Percentiles rank a stretch among this genome's conserved stretches.
Evolutionary conservation across 2,888 invertebrate species (phyloP).

Genomic region (Dilophus febrilis): DNA sequence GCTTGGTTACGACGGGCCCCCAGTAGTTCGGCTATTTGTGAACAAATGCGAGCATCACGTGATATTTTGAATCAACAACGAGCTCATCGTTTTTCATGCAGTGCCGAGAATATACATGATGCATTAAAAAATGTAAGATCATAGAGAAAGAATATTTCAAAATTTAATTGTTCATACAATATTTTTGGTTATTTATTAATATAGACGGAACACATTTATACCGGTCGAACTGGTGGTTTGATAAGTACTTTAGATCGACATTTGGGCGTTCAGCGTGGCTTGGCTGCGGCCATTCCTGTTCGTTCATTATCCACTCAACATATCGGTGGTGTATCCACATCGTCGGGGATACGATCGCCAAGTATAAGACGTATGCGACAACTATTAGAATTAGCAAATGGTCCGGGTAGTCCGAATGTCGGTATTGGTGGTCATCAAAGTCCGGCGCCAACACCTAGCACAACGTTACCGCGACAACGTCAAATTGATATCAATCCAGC

Average conservation of each 20-base stretch:
- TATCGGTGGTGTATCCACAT: slow-evolving; percentile 30
- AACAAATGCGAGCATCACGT: slow-evolving; percentile 68
- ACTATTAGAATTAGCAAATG: slow-evolving; percentile 49
- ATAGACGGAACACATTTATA: slow-evolving; percentile 35
- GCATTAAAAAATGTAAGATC: slow-evolving; percentile 62
- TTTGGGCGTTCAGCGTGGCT: slow-evolving; percentile 37
- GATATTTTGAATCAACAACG: slow-evolving; percentile 50
- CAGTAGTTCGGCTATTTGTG: slow-evolving; percentile 84
- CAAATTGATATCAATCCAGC: slow-evolving; percentile 80
- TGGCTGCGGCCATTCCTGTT: slow-evolving; percentile 49
- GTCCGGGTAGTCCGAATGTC: slow-evolving; percentile 17
- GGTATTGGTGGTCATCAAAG: slow-evolving; percentile 43
- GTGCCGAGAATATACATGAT: slow-evolving; percentile 81
- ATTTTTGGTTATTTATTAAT: slow-evolving; percentile 7
- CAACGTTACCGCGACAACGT: slow-evolving; percentile 52
- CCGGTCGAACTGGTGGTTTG: slow-evolving; percentile 50
- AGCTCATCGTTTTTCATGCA: slow-evolving; percentile 66
- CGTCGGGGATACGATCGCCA: slow-evolving; percentile 42
- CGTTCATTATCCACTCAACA: slow-evolving; percentile 60
- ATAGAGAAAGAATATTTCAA: slow-evolving; percentile 1
- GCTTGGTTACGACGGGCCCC: slow-evolving; percentile 83
- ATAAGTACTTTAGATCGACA: slow-evolving; percentile 50
- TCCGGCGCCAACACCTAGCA: slow-evolving; percentile 61
- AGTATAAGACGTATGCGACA: slow-evolving; percentile 69
- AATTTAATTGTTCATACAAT: slow-evolving; percentile 3